phyloP scores from a whole-genome alignment of 2,113 vertebrate genomes.

The Microtus richardsoni region DNA sequence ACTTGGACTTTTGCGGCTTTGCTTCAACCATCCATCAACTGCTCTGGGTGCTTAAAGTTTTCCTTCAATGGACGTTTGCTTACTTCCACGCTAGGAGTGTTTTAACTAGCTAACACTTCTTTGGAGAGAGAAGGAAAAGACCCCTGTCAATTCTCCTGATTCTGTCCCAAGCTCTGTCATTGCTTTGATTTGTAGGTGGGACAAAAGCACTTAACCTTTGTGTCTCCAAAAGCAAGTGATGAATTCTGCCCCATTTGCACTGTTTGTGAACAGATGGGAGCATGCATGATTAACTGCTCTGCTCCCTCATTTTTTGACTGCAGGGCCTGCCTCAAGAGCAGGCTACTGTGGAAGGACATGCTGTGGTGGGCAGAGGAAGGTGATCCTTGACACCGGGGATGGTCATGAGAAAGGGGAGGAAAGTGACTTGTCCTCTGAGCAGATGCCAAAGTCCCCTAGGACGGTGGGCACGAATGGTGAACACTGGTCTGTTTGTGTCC shows the following conservation, averaged over 20 bases:
- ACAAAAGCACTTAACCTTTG: constrained; percentile 74
- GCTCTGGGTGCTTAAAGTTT: background rate
- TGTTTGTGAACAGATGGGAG: constrained; percentile 78
- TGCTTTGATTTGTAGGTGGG: constrained; percentile 71
- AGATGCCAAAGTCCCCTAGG: constrained; percentile 12
- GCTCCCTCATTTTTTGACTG: constrained; percentile 52
- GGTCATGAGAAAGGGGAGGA: background rate
- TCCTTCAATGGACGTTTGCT: constrained; percentile 7
- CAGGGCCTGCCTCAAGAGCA: background rate
- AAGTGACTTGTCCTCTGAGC: constrained; percentile 37
- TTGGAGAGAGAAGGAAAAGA: constrained; percentile 8
- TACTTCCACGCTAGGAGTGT: background rate
- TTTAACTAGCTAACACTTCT: constrained; percentile 11
- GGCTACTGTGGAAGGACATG: background rate
- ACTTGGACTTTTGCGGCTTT: background rate
- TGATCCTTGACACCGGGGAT: background rate
- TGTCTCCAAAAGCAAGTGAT: constrained; percentile 70
- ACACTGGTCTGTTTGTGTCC: background rate
- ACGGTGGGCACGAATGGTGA: background rate
- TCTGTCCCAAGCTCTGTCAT: constrained; percentile 54
- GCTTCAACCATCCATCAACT: background rate
- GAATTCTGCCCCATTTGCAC: constrained; percentile 67
- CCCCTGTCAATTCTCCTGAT: constrained; percentile 19
- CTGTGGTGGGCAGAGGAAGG: background rate
- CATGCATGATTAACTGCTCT: constrained; percentile 65